A percentile compares a stretch with the other conserved stretches of the same genome.
These are phyloP conservation scores for Mandrillus leucophaeus DNA, from an alignment of 2,113 vertebrate species.

Conservation along the genomic window DNA sequence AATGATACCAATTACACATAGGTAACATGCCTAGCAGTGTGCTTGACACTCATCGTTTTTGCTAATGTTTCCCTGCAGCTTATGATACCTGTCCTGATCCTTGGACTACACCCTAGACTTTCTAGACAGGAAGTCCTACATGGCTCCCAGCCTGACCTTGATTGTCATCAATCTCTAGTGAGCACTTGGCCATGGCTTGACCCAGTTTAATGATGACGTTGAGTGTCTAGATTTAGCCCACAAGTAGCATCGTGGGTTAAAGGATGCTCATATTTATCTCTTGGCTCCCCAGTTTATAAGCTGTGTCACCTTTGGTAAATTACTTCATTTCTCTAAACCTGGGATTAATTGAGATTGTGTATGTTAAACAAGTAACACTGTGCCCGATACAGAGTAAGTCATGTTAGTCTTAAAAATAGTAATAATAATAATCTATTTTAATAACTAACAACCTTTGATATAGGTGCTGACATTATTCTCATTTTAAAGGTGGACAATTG, in stretches of 20 bases:
- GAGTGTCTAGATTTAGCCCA: background rate
- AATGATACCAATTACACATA: background rate
- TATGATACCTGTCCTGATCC: background rate
- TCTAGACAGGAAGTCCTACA: background rate
- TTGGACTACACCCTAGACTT: background rate
- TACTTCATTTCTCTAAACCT: background rate
- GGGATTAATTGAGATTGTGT: slow-evolving; percentile 1
- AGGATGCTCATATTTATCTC: background rate
- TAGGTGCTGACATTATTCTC: background rate
- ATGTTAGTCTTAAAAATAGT: background rate
- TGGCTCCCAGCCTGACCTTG: background rate
- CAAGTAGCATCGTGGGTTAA: background rate
- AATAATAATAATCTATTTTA: background rate
- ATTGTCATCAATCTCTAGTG: background rate
- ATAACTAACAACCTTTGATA: background rate
- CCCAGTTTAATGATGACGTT: background rate
- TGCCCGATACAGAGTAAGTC: background rate
- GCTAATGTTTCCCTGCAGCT: background rate
- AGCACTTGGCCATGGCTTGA: background rate
- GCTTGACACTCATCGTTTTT: background rate
- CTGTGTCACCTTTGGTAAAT: background rate
- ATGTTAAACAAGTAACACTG: background rate
- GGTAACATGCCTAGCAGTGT: background rate
- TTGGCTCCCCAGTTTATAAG: background rate
- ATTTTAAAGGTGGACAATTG: background rate